These are phyloP conservation scores for Catharus ustulatus DNA, from an alignment of 2,797 vertebrate species.

Conservation along the genomic window DNA sequence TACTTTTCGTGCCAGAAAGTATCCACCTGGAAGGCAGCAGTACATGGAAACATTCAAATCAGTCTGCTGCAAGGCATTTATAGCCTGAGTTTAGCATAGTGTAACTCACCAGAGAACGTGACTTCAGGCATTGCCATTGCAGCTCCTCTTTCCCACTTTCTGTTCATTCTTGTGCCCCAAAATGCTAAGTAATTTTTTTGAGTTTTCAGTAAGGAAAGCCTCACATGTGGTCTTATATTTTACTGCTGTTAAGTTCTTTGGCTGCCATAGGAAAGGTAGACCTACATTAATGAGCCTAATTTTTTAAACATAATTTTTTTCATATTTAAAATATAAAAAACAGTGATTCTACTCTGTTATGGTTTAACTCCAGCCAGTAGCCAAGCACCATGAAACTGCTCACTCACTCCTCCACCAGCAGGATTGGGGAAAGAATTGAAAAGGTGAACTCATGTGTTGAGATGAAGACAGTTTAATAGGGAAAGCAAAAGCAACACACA, in stretches of 20 bases:
- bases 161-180: not conserved
- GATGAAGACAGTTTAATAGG: not conserved
- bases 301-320: not conserved
- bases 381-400: not conserved
- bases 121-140: not conserved
- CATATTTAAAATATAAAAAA: not conserved
- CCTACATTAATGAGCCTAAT: not conserved
- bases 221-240: not conserved
- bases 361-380: not conserved
- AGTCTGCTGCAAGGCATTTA: not conserved
- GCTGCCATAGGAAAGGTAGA: not conserved
- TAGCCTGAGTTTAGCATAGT: not conserved
- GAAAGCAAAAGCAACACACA: not conserved
- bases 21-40: constrained; percentile 8
- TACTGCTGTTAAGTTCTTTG: not conserved
- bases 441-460: not conserved
- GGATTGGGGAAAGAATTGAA: not conserved
- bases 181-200: not conserved
- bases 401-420: not conserved
- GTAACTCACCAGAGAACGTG: not conserved
- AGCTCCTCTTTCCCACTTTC: not conserved
- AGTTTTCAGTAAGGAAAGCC: not conserved
- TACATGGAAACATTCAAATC: not conserved
- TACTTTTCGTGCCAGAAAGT: not conserved
- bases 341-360: not conserved